phyloP scores from a whole-genome alignment of 2,888 invertebrate genomes.

The Empis stercorea region DNA sequence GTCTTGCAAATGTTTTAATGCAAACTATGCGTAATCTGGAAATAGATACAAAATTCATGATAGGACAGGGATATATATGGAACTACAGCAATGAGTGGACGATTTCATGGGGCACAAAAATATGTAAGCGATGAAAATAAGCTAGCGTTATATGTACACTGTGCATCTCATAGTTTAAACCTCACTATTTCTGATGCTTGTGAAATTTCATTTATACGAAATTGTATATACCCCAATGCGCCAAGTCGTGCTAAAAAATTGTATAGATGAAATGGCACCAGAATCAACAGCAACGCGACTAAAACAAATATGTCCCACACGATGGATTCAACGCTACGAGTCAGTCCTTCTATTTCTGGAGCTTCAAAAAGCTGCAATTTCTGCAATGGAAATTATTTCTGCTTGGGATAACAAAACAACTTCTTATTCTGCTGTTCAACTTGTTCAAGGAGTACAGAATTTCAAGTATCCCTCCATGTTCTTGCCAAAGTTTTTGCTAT shows the following conservation, averaged over 20 bases:
- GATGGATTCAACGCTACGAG: neutral
- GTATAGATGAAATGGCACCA: neutral
- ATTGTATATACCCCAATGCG: slow-evolving; percentile 11
- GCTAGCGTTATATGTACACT: slow-evolving; percentile 18
- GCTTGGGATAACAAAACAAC: slow-evolving; percentile 1
- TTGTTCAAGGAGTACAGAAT: neutral
- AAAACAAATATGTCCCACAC: no score
- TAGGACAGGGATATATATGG: slow-evolving; percentile 20
- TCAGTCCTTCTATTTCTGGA: neutral
- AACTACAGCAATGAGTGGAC: slow-evolving; percentile 15
- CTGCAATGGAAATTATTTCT: neutral
- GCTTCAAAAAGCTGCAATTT: neutral
- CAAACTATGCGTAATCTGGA: slow-evolving; percentile 11
- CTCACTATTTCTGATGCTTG: slow-evolving; percentile 12
- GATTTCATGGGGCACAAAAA: slow-evolving; percentile 13
- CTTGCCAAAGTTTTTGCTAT: neutral
- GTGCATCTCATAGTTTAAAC: slow-evolving; percentile 14
- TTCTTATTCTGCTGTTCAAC: neutral
- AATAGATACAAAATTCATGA: slow-evolving; percentile 12
- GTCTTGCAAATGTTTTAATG: slow-evolving; percentile 13
- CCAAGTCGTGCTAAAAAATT: slow-evolving; percentile 1
- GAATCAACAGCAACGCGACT: neutral
- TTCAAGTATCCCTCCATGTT: neutral
- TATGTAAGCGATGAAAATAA: slow-evolving; percentile 10
- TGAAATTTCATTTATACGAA: slow-evolving; percentile 13